Conservation (phyloP, 2,797 vertebrate genomes). For the Brotogeris chrysoptera region DNA sequence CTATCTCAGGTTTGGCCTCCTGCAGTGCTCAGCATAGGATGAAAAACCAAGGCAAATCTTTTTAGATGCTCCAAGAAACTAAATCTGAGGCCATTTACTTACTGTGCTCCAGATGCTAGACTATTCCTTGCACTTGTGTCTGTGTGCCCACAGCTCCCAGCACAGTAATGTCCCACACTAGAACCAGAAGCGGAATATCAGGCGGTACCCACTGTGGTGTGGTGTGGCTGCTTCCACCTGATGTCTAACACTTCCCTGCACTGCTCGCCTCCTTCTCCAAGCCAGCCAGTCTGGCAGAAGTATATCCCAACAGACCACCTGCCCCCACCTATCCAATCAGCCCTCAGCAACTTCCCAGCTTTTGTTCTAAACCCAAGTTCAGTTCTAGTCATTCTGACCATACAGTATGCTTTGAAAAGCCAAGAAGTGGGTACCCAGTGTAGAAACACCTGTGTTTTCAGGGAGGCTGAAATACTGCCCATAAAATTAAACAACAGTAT, state of each 20-base stretch:
- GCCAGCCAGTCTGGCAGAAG: not conserved
- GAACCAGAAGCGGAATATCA: not conserved
- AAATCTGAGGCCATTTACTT: not conserved
- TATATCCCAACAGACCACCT: not conserved
- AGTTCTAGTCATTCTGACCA: not conserved
- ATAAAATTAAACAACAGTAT: not conserved
- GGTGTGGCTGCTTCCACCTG: rapidly evolving
- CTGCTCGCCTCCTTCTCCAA: rapidly evolving
- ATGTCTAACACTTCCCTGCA: not conserved
- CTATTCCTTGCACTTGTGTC: not conserved
- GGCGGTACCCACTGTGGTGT: not conserved
- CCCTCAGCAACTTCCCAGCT: not conserved
- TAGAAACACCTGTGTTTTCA: not conserved
- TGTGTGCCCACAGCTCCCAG: not conserved
- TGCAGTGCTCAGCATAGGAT: not conserved
- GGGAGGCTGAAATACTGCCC: not conserved
- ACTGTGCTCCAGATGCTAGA: not conserved
- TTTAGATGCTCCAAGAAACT: not conserved
- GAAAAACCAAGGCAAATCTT: not conserved
- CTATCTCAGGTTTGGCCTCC: not conserved
- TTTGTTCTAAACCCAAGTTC: not conserved
- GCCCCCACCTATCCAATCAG: not conserved
- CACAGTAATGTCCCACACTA: no score
- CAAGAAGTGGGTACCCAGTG: not conserved
- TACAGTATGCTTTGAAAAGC: not conserved